Evolutionary conservation across 2,888 invertebrate genomes (phyloP), one percentile per base, ranked within the genome.

Genomic region (Eledone cirrhosa): DNA sequence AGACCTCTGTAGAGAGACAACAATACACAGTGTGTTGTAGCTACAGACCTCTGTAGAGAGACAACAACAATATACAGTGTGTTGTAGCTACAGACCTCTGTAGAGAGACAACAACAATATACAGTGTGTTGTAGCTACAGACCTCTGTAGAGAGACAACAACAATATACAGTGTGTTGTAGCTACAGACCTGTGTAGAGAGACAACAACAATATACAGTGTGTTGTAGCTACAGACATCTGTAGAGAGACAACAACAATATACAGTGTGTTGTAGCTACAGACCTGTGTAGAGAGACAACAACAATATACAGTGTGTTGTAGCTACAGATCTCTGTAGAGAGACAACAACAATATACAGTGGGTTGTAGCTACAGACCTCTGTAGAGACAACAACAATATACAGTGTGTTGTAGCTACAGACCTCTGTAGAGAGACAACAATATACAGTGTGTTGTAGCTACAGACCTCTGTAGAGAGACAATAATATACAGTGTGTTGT

Each of bases 171-270:
- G n/a, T n/a, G n/a, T n/a, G n/a, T n/a, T n/a, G n/a, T n/a, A n/a
- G n/a, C n/a, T 86, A 86, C 41, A 87, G 81, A 19, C 86, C 86
- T 78, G 86, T 87, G 83, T 16, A 82, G 83, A n/a, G 48, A 31
- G 41, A 41, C 41, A 41, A 3, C 41, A 41, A n/a, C n/a, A n/a
- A n/a, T n/a, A n/a, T n/a, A n/a, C n/a, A n/a, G n/a, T n/a, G n/a
- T n/a, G n/a, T n/a, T n/a, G n/a, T n/a, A n/a, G n/a, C n/a, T 86
- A 86, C 41, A 87, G 81, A 19, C 86, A 85, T 78, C 87, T 87
- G 83, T 16, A 82, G 83, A n/a, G 48, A 31, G 41, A 41, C 41
- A 41, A 3, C 41, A 41, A n/a, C n/a, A n/a, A n/a, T n/a, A n/a
- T n/a, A n/a, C n/a, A n/a, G n/a, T n/a, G n/a, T n/a, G n/a, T n/a